phyloP scores from a whole-genome alignment of 2,888 invertebrate species.

The Hartigia nigra region DNA sequence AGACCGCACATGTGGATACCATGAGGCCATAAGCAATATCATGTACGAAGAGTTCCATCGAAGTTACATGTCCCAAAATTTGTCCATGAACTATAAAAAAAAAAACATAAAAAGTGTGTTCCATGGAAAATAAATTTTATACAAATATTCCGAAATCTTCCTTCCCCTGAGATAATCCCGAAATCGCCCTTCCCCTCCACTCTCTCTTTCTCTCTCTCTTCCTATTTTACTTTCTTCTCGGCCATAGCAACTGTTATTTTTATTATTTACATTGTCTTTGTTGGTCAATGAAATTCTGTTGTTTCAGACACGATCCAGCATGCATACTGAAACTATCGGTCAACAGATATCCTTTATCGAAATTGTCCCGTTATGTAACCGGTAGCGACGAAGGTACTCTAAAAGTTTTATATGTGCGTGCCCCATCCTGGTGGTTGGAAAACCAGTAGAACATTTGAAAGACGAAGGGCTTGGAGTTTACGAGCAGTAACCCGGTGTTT shows the following conservation, averaged over 20 bases:
- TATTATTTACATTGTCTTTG: neutral
- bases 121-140: neutral
- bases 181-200: no score
- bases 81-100: neutral
- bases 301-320: neutral
- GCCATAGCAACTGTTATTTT: neutral
- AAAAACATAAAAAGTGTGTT: neutral
- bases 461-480: neutral
- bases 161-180: neutral
- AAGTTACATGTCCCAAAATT: neutral
- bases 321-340: neutral
- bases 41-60: neutral
- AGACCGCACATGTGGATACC: no score
- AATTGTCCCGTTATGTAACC: neutral
- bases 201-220: no score
- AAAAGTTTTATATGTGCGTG: neutral
- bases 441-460: neutral
- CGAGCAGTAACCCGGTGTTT: slow-evolving; percentile 3
- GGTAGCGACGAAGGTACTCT: neutral
- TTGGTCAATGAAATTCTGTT: neutral
- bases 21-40: no score
- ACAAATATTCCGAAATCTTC: neutral
- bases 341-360: neutral
- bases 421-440: neutral
- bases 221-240: neutral